Conservation (phyloP, 2,113 vertebrate species). For the Rhinoderma darwinii region DNA sequence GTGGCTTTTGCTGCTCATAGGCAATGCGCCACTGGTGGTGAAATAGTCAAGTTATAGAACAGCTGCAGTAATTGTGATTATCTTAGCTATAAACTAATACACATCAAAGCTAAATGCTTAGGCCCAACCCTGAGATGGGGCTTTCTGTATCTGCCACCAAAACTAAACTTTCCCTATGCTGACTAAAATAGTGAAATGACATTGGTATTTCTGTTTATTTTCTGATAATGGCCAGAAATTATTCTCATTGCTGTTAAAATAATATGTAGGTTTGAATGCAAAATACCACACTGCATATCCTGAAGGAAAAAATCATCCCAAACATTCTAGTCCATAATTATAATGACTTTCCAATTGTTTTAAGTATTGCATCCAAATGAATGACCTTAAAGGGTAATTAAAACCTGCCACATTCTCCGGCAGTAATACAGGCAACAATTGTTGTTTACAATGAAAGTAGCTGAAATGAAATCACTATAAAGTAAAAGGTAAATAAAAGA, state of each 20-base stretch:
- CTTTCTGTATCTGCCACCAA: not conserved
- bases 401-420: not conserved
- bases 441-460: slow-evolving; percentile 19
- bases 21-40: no score
- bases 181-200: not conserved
- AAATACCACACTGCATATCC: not conserved
- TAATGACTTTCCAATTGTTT: not conserved
- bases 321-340: not conserved
- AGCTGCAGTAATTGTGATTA: no score
- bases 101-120: no score
- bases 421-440: slow-evolving; percentile 37
- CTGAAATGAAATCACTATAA: slow-evolving; percentile 29
- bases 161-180: not conserved
- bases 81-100: no score
- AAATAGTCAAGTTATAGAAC: no score
- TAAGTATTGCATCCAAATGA: not conserved
- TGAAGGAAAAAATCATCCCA: not conserved
- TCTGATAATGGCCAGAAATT: not conserved
- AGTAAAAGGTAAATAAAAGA: slow-evolving; percentile 52
- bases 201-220: not conserved
- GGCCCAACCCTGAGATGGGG: no score
- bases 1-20: no score
- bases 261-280: not conserved
- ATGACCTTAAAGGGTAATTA: not conserved
- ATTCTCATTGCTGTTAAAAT: not conserved